A percentile compares a stretch with the other conserved stretches of the same genome.
These are phyloP conservation scores for Lanistes nyassanus DNA, from an alignment of 1,140 invertebrate genomes.

Conservation along the genomic window DNA sequence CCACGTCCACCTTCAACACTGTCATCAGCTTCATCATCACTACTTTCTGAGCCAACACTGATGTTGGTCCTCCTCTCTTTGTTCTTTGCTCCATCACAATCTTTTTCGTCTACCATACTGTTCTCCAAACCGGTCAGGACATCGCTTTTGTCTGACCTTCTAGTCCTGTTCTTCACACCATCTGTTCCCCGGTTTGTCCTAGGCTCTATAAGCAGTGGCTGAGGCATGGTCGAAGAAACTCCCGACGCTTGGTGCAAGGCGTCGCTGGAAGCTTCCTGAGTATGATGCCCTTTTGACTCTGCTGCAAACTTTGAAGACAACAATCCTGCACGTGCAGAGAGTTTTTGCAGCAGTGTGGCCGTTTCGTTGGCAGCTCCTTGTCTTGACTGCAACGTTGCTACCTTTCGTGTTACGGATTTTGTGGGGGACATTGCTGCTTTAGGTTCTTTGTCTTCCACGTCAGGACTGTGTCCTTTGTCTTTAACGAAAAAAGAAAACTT, in stretches of 20 bases:
- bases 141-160: slow-evolving; percentile 20
- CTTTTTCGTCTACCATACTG: slow-evolving; percentile 24
- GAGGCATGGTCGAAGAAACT: slow-evolving; percentile 1
- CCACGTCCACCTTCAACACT: too few relatives aligned
- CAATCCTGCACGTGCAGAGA: slow-evolving; percentile 14
- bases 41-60: too few relatives aligned
- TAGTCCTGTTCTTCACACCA: not conserved
- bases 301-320: slow-evolving; percentile 4
- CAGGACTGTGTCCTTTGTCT: not conserved
- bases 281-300: not conserved
- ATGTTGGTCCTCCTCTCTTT: slow-evolving; percentile 14
- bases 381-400: slow-evolving; percentile 23
- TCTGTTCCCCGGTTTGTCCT: slow-evolving; percentile 7
- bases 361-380: slow-evolving; percentile 14
- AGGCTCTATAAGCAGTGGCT: slow-evolving; percentile 18
- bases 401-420: slow-evolving; percentile 30
- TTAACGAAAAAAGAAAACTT: slow-evolving; percentile 11
- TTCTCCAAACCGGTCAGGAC: slow-evolving; percentile 26
- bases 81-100: slow-evolving; percentile 24
- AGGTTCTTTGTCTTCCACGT: not conserved
- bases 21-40: too few relatives aligned
- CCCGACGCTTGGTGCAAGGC: not conserved
- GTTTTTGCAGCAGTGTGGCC: slow-evolving; percentile 16
- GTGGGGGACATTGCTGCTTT: slow-evolving; percentile 2
- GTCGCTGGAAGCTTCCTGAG: not conserved